Evolutionary conservation across 2,113 vertebrate species (phyloP).

Genomic region (Epinephelus moara): DNA sequence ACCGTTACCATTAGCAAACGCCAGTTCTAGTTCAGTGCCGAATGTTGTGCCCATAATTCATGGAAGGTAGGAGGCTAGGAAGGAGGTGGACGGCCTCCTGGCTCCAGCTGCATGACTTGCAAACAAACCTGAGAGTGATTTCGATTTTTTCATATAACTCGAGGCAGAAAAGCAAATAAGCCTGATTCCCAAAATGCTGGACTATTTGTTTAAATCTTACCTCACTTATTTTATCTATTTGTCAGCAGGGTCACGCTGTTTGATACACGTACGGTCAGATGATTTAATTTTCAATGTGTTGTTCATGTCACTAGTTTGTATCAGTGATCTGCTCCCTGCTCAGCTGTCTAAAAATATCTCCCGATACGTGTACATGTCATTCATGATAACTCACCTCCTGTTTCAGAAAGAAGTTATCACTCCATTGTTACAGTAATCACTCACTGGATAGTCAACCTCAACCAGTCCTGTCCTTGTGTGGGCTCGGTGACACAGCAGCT

Average conservation of each 20-base stretch:
- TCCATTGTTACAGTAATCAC: conserved; percentile 61
- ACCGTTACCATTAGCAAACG: too few relatives aligned
- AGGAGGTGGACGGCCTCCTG: too few relatives aligned
- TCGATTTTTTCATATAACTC: background rate
- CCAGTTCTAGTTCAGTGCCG: too few relatives aligned
- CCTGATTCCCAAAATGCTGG: background rate
- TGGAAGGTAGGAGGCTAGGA: too few relatives aligned
- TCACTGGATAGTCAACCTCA: conserved; percentile 16
- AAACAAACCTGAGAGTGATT: too few relatives aligned
- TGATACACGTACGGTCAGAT: background rate
- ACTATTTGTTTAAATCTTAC: background rate
- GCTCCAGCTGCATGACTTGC: too few relatives aligned
- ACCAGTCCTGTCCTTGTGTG: conserved; percentile 19
- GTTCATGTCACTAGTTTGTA: background rate
- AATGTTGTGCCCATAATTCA: too few relatives aligned
- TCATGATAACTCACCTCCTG: conserved; percentile 31
- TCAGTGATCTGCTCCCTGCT: background rate
- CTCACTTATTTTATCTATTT: background rate
- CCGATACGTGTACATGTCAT: conserved; percentile 40
- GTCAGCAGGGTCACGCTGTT: background rate
- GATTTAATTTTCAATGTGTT: background rate
- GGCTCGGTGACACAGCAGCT: conserved; percentile 57
- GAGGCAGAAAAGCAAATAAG: background rate
- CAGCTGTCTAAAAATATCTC: conserved; percentile 42
- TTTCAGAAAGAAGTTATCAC: conserved; percentile 47